Base-by-base conservation (phyloP, 2,113 vertebrate genomes). In the Myodes glareolus region DNA sequence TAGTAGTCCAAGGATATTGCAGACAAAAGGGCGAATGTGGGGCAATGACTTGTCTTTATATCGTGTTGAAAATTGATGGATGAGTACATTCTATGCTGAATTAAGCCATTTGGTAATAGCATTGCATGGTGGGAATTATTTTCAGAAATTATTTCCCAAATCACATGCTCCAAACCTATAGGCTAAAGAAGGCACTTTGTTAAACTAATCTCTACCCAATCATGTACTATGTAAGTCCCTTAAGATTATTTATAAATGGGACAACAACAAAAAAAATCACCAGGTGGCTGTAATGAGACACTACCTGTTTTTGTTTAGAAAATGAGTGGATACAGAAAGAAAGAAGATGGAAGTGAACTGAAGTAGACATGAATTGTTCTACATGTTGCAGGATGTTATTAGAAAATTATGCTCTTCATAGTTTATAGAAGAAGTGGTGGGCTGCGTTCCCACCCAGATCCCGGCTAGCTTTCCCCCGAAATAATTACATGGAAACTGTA, bases 71-170 rank as follows among this genome's bases (percentile, higher is more conserved):
- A 75, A 45, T 29, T 39, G 14, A 61, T 36, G 19, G 29, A 13
- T 55, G 13, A 61, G 7, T 45, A 6, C 91, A 77, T 75, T 80
- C 6, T 91, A 75, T 95, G 45, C 80, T 94, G 55, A 73, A 65
- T 82, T 91, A 33, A 73, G 23, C 14, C 78, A 89, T 61, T 89
- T 86, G 21, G 11, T 65, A 72, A 94, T 73, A 92, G 42, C 11
- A n/a, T 89, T 95, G 50, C 27, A 96, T 81, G 61, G 55, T 7
- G 17, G 58, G 50, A 68, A 76, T 47, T 45, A 13, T 87, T 47
- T 94, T 94, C 86, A 80, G 17, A 61, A 94, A 29, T 19, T 80
- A 78, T 89, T 94, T 94, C 90, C 39, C 27, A 91, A 95, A 92
- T 93, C 4, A 65, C 45, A 93, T 4, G 36, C 88, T 75, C 45